These are phyloP conservation scores for Bilobella aurantiaca DNA, from an alignment of 1,140 invertebrate species.

Conservation along the genomic window DNA sequence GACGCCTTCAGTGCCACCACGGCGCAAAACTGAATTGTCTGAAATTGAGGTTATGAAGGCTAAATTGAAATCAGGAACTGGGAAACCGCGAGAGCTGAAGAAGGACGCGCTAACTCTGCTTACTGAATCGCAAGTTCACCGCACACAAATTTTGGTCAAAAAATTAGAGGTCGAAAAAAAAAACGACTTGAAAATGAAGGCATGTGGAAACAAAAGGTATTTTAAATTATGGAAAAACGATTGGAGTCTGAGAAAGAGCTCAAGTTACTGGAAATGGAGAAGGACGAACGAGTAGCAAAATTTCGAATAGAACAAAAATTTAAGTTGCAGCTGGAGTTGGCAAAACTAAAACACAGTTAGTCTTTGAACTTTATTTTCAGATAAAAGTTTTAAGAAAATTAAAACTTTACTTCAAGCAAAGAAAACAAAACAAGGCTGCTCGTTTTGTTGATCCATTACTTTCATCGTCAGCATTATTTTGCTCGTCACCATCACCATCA, in stretches of 20 bases:
- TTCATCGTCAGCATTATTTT: background rate
- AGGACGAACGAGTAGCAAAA: background rate
- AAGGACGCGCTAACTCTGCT: no score
- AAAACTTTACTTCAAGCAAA: background rate
- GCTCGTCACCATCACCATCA: background rate
- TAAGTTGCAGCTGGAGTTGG: background rate
- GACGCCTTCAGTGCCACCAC: no score
- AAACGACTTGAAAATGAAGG: background rate
- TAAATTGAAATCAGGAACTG: no score
- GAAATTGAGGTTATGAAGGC: no score
- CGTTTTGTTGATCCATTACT: background rate
- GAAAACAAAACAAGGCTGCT: background rate
- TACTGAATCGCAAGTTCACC: no score
- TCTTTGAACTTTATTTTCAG: background rate
- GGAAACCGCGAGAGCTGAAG: no score
- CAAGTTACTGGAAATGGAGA: background rate
- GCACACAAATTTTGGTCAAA: no score
- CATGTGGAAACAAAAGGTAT: background rate
- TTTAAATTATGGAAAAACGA: background rate
- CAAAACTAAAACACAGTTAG: background rate
- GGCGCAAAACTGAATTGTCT: no score
- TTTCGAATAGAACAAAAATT: background rate
- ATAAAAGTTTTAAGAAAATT: background rate
- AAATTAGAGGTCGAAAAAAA: background rate
- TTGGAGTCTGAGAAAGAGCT: background rate